phyloP scores from a whole-genome alignment of 2,888 invertebrate genomes.

The Ametastegia equiseti region DNA sequence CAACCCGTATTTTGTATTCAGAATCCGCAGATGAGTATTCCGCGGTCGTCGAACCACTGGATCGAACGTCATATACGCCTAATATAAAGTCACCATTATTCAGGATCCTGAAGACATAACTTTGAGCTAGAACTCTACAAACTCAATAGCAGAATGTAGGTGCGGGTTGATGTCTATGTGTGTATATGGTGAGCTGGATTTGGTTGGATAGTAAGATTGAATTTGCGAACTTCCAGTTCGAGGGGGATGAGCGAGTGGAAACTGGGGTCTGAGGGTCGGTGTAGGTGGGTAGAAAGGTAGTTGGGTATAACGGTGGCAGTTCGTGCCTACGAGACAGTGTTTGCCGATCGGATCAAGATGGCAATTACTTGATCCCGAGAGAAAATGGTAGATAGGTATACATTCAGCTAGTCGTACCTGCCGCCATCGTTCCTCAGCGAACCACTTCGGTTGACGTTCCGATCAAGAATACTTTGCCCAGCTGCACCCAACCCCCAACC shows the following conservation, averaged over 20 bases:
- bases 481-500: background rate
- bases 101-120: constrained; percentile 16
- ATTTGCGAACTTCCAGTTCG: constrained; percentile 64
- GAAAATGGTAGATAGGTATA: constrained; percentile 53
- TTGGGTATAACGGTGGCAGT: constrained; percentile 54
- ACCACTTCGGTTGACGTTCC: background rate
- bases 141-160: constrained; percentile 39
- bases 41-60: background rate
- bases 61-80: background rate
- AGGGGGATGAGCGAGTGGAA: constrained; percentile 50
- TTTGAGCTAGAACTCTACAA: constrained; percentile 19
- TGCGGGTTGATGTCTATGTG: background rate
- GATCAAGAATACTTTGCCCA: background rate
- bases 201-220: constrained; percentile 66
- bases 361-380: constrained; percentile 67
- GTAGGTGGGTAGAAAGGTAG: constrained; percentile 47
- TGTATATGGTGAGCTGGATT: constrained; percentile 27
- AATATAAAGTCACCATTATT: constrained; percentile 25
- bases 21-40: background rate
- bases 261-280: constrained; percentile 42
- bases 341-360: constrained; percentile 65
- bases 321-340: constrained; percentile 53
- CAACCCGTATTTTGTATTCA: too few relatives aligned
- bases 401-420: background rate
- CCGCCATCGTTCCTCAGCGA: background rate